A percentile compares a stretch with the other conserved stretches of the same genome.
Conservation (phyloP, 2,797 vertebrate species). For the Danio aesculapii region DNA sequence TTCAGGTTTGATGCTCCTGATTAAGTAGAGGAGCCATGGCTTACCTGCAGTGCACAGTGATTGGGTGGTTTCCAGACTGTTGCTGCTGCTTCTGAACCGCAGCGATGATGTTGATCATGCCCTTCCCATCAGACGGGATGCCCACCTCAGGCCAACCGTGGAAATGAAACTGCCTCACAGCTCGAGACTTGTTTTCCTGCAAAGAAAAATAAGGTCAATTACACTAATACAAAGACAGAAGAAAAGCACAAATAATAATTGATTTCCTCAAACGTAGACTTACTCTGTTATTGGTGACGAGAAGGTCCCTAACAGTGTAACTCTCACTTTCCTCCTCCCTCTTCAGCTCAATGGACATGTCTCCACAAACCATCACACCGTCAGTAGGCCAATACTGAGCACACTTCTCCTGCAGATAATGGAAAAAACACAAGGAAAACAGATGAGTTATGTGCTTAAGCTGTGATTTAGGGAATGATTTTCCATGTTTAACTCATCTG, state of each 20-base stretch:
- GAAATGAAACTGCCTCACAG: slow-evolving; percentile 96
- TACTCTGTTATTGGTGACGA: slow-evolving; percentile 95
- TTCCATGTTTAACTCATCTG: no score
- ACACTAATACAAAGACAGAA: neutral
- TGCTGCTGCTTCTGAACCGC: slow-evolving; percentile 98
- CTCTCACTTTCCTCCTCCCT: slow-evolving; percentile 96
- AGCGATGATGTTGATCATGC: slow-evolving; percentile 98
- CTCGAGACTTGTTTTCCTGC: slow-evolving; percentile 94
- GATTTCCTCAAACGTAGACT: slow-evolving; percentile 56
- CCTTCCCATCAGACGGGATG: slow-evolving; percentile 94
- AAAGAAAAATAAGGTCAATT: neutral
- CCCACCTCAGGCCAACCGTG: slow-evolving; percentile 98
- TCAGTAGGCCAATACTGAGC: slow-evolving; percentile 97
- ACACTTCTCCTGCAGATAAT: slow-evolving; percentile 89
- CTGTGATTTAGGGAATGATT: no score
- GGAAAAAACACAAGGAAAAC: neutral
- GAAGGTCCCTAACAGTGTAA: slow-evolving; percentile 94
- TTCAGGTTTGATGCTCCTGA: neutral
- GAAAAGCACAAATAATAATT: neutral
- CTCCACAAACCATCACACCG: slow-evolving; percentile 85
- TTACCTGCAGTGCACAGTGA: slow-evolving; percentile 98
- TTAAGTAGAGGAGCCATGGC: neutral
- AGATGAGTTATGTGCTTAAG: no score
- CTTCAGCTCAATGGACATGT: slow-evolving; percentile 94
- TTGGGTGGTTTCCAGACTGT: slow-evolving; percentile 98